Evolutionary conservation across 2,888 invertebrate species (phyloP).

Genomic region (Drosophila incognita): DNA sequence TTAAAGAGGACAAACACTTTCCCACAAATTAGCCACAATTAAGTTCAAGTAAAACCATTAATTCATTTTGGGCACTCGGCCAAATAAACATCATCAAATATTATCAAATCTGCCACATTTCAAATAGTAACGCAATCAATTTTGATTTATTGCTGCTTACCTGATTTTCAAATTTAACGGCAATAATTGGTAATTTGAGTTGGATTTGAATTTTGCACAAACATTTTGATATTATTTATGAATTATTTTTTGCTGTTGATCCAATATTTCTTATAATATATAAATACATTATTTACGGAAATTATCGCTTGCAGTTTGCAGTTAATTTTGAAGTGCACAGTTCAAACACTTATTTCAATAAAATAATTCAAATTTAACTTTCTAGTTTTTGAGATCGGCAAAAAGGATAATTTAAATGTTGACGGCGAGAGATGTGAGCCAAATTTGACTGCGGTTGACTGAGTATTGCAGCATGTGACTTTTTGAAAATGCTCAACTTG

Average conservation of each 20-base stretch:
- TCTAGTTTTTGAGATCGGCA: background rate
- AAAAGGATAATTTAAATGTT: background rate
- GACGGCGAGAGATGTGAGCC: background rate
- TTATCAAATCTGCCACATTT: constrained; percentile 4
- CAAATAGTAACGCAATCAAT: background rate
- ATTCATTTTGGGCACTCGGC: background rate
- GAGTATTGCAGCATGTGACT: constrained; percentile 34
- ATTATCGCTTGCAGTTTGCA: background rate
- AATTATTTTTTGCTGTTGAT: background rate
- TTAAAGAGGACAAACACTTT: background rate
- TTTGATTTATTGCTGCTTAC: constrained; percentile 40
- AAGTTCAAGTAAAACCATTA: background rate
- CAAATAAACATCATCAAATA: constrained; percentile 11
- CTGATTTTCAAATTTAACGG: constrained; percentile 39
- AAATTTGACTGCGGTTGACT: constrained; percentile 8
- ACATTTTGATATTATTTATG: constrained; percentile 32
- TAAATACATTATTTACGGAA: background rate
- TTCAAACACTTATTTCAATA: background rate
- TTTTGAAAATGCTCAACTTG: constrained; percentile 37
- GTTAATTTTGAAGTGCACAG: background rate
- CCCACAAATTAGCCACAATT: background rate
- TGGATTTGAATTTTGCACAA: constrained; percentile 33
- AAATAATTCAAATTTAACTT: background rate
- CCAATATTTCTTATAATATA: background rate
- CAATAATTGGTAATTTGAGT: constrained; percentile 18